Conservation (phyloP, 2,888 invertebrate genomes). For the Rutpela maculata region DNA sequence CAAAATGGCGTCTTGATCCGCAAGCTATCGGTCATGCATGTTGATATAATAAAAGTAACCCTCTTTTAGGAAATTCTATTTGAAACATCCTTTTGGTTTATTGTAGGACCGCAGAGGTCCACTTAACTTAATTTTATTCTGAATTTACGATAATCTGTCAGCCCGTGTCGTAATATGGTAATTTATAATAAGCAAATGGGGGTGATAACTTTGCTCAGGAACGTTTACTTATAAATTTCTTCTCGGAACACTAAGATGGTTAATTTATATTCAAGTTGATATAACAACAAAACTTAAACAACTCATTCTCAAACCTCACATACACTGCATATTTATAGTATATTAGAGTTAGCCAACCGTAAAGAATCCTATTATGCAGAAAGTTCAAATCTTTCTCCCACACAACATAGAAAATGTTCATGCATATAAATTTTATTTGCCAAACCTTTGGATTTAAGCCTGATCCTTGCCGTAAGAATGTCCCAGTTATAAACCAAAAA, state of each 20-base stretch:
- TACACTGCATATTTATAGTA: conserved; percentile 35
- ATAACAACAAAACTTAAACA: conserved; percentile 30
- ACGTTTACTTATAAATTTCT: conserved; percentile 15
- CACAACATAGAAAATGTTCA: conserved; percentile 27
- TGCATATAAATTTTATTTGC: conserved; percentile 37
- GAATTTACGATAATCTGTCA: too few species aligned
- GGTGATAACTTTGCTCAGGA: neutral
- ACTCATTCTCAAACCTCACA: conserved; percentile 7
- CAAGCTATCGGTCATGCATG: too few species aligned
- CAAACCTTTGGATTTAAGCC: conserved; percentile 89
- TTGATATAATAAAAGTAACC: too few species aligned
- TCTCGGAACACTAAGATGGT: conserved; percentile 6
- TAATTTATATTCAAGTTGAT: conserved; percentile 37
- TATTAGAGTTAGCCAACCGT: conserved; percentile 30
- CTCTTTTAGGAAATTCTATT: too few species aligned
- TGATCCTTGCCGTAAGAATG: conserved; percentile 90
- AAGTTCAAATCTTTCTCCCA: conserved; percentile 15
- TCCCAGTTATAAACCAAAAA: conserved; percentile 94
- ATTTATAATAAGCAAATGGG: neutral
- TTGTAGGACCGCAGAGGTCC: too few species aligned
- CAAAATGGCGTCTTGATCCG: neutral
- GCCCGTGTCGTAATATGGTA: neutral
- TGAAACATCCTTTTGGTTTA: too few species aligned
- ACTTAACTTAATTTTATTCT: too few species aligned
- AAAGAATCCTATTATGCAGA: conserved; percentile 21